Conservation (phyloP, 2,888 invertebrate genomes). For the Nomada hirtipes region DNA sequence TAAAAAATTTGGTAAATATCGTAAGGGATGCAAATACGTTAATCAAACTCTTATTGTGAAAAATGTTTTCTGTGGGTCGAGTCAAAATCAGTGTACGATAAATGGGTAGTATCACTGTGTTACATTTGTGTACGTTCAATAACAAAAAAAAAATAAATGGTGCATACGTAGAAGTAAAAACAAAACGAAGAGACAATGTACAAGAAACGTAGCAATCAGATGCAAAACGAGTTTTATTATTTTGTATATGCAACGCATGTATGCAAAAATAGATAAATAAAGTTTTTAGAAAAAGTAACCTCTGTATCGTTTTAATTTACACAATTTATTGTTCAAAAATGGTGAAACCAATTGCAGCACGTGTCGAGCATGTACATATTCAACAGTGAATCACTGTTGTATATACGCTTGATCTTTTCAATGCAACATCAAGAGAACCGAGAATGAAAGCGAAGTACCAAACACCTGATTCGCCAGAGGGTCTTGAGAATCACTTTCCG, state of each 20-base stretch:
- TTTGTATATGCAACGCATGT: constrained; percentile 21
- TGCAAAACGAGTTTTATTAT: neutral
- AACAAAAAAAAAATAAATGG: neutral
- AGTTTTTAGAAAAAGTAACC: constrained; percentile 29
- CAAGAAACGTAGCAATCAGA: neutral
- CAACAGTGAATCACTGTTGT: neutral
- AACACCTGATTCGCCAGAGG: constrained; percentile 47
- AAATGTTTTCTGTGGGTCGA: neutral
- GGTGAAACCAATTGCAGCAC: too few relatives aligned
- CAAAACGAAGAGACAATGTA: neutral
- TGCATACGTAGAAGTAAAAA: neutral
- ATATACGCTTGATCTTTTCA: constrained; percentile 24
- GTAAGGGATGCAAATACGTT: neutral
- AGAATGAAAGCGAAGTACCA: constrained; percentile 3
- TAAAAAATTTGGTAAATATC: neutral
- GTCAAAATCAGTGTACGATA: neutral
- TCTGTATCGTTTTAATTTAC: neutral
- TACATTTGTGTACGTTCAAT: neutral
- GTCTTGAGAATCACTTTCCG: constrained; percentile 31
- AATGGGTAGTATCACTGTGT: neutral
- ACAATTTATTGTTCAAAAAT: neutral
- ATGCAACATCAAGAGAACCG: neutral
- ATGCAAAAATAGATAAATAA: constrained; percentile 26
- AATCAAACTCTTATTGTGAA: neutral
- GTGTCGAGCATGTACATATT: neutral